These are phyloP conservation scores for Tigriopus californicus DNA, from an alignment of 2,888 invertebrate genomes.

Conservation along the genomic window DNA sequence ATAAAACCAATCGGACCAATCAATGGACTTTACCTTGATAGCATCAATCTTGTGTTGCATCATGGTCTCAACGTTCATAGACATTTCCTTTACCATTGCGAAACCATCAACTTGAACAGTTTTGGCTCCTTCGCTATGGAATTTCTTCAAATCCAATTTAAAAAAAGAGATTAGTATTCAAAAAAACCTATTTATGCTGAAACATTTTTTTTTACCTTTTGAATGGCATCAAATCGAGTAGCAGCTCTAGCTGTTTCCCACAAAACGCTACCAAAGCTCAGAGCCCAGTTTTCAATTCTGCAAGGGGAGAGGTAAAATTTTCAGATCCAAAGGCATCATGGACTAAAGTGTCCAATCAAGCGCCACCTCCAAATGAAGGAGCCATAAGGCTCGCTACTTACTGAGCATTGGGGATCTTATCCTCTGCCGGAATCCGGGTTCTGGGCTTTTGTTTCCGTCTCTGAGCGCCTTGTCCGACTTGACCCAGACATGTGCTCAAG, in stretches of 20 bases:
- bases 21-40: conserved; percentile 48
- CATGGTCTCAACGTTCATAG: conserved; percentile 62
- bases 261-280: conserved; percentile 53
- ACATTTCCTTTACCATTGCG: conserved; percentile 54
- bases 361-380: too few species aligned
- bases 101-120: conserved; percentile 60
- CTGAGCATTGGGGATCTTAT: too few species aligned
- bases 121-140: conserved; percentile 32
- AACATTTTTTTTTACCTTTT: conserved; percentile 49
- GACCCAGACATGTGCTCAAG: too few species aligned
- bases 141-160: conserved; percentile 15
- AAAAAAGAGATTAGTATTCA: too few species aligned
- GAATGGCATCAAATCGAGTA: conserved; percentile 55
- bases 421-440: too few species aligned
- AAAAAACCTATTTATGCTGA: too few species aligned
- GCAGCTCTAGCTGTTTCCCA: conserved; percentile 56
- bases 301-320: conserved; percentile 30
- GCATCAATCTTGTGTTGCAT: conserved; percentile 71
- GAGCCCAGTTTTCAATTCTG: conserved; percentile 62
- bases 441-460: too few species aligned
- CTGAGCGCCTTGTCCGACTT: too few species aligned
- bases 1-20: too few species aligned
- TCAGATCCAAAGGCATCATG: too few species aligned
- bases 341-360: too few species aligned
- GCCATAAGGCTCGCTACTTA: too few species aligned